Conservation (phyloP, 2,888 invertebrate genomes). For the Eilema sororculum region DNA sequence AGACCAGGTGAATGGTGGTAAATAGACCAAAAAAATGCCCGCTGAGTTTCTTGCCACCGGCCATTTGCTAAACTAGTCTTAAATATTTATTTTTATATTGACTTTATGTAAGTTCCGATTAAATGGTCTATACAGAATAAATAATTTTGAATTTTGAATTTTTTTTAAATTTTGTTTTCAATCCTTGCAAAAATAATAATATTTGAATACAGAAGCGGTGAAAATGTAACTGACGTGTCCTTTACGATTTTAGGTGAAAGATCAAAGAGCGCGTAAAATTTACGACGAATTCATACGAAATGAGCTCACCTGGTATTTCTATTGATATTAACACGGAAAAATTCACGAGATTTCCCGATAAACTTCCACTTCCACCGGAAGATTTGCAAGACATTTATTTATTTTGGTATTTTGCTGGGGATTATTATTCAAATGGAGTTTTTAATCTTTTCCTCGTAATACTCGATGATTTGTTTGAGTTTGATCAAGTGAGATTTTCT, state of each 20-base stretch:
- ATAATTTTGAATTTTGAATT: no score
- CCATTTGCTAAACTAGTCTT: no score
- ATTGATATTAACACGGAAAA: slow-evolving; percentile 54
- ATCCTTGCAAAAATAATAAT: slow-evolving; percentile 45
- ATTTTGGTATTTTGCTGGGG: slow-evolving; percentile 13
- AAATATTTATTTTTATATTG: no score
- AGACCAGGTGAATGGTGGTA: no score
- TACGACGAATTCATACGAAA: slow-evolving; percentile 58
- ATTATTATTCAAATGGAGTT: slow-evolving; percentile 15
- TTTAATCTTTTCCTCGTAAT: slow-evolving; percentile 2
- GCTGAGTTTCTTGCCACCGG: no score
- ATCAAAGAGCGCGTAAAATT: slow-evolving; percentile 59
- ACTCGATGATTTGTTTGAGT: background rate
- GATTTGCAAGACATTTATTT: slow-evolving; percentile 23
- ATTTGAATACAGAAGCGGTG: slow-evolving; percentile 53
- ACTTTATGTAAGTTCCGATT: no score
- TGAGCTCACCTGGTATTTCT: slow-evolving; percentile 54
- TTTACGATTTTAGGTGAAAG: slow-evolving; percentile 57
- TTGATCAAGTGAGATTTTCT: background rate
- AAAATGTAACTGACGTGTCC: slow-evolving; percentile 49
- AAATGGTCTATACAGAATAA: no score
- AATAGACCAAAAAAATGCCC: no score
- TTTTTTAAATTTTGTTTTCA: no score
- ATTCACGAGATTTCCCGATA: slow-evolving; percentile 44
- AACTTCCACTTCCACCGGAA: slow-evolving; percentile 31